A percentile compares a stretch with the other conserved stretches of the same genome.
phyloP scores from a whole-genome alignment of 1,140 invertebrate genomes.

The Branchinecta lynchi region DNA sequence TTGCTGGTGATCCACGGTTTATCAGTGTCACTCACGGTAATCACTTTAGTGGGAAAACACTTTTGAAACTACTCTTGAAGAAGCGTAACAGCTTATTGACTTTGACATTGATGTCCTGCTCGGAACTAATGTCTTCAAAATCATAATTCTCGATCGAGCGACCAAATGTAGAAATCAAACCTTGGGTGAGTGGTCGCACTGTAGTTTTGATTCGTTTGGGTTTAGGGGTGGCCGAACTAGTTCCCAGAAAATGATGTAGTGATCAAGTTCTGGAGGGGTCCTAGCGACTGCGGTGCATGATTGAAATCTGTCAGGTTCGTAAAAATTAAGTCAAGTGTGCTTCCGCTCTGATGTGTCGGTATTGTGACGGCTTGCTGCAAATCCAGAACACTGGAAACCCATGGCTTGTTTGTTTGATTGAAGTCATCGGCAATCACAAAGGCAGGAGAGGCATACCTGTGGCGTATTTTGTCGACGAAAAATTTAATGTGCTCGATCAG shows the following conservation, averaged over 20 bases:
- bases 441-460: slow-evolving; percentile 4
- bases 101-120: slow-evolving; percentile 1
- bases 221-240: not conserved
- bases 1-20: slow-evolving; percentile 1
- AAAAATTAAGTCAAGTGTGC: no score
- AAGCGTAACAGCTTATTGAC: not conserved
- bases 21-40: slow-evolving; percentile 1
- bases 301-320: no score
- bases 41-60: not conserved
- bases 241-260: slow-evolving; percentile 2
- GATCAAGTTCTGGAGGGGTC: no score
- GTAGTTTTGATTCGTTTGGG: not conserved
- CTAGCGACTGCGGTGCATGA: no score
- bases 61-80: not conserved
- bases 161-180: slow-evolving; percentile 6
- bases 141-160: not conserved
- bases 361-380: not conserved
- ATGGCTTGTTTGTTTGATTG: slow-evolving; percentile 4
- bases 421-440: slow-evolving; percentile 9
- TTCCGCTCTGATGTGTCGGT: not conserved
- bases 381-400: not conserved
- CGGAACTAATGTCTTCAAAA: not conserved
- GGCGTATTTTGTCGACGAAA: no score
- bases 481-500: no score
- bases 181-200: not conserved